These are phyloP conservation scores for Micromys minutus DNA, from an alignment of 2,113 vertebrate genomes.

Conservation along the genomic window DNA sequence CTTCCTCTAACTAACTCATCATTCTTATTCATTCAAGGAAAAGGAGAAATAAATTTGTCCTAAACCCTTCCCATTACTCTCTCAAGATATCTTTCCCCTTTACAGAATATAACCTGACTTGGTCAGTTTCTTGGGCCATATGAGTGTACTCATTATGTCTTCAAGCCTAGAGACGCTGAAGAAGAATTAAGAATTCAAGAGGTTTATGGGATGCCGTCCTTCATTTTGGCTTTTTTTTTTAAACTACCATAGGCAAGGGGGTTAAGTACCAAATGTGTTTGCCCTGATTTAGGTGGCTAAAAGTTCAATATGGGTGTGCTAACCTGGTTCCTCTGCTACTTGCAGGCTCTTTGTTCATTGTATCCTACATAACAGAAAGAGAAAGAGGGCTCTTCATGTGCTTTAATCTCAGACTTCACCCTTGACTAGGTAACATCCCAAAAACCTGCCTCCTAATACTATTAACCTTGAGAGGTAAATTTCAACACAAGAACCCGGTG, in stretches of 20 bases:
- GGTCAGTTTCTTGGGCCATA: neutral
- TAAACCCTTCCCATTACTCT: neutral
- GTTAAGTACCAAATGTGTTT: neutral
- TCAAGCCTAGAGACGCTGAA: neutral
- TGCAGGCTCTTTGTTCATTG: neutral
- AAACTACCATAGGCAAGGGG: no score
- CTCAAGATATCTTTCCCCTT: neutral
- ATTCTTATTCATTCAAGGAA: neutral
- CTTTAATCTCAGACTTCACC: neutral
- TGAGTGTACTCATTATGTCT: neutral
- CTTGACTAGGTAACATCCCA: neutral
- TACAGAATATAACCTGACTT: neutral
- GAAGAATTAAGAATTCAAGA: neutral
- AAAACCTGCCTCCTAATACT: neutral
- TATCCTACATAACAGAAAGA: neutral
- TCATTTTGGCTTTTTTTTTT: neutral
- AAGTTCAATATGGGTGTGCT: neutral
- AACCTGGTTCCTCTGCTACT: neutral
- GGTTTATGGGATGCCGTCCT: neutral
- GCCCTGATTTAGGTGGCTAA: neutral
- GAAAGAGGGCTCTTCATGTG: neutral
- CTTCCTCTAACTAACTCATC: neutral
- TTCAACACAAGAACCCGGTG: neutral
- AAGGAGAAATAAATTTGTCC: neutral
- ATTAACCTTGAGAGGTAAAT: neutral